Conservation (phyloP, 2,797 vertebrate genomes). For the Channallabes apus region DNA sequence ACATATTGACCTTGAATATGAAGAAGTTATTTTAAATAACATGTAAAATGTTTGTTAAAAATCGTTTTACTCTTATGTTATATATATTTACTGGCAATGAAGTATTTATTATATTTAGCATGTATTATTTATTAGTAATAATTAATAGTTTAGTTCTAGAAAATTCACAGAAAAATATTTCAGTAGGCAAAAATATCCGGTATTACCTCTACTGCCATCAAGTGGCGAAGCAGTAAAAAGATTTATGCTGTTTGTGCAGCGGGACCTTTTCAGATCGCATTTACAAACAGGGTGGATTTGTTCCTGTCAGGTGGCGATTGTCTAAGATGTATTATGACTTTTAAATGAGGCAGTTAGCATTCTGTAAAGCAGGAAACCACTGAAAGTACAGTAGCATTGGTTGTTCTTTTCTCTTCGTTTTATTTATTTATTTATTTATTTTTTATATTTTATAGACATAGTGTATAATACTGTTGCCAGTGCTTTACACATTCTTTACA, state of each 20-base stretch:
- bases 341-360: neutral
- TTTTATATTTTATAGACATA: neutral
- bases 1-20: neutral
- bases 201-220: constrained; percentile 49
- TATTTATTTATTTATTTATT: neutral
- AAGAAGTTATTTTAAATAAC: neutral
- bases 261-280: neutral
- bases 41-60: neutral
- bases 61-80: neutral
- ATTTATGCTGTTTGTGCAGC: neutral
- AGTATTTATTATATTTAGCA: too few relatives aligned
- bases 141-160: neutral
- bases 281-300: neutral
- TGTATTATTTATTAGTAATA: too few relatives aligned
- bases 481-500: neutral
- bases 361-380: neutral
- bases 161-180: neutral
- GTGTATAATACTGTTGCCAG: neutral
- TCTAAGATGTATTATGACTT: neutral
- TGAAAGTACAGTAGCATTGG: neutral
- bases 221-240: constrained; percentile 33
- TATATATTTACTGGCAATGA: neutral
- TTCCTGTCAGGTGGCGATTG: neutral
- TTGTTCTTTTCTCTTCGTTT: neutral
- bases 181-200: neutral